Conservation (phyloP, 2,113 vertebrate genomes). For the Gavia stellata region DNA sequence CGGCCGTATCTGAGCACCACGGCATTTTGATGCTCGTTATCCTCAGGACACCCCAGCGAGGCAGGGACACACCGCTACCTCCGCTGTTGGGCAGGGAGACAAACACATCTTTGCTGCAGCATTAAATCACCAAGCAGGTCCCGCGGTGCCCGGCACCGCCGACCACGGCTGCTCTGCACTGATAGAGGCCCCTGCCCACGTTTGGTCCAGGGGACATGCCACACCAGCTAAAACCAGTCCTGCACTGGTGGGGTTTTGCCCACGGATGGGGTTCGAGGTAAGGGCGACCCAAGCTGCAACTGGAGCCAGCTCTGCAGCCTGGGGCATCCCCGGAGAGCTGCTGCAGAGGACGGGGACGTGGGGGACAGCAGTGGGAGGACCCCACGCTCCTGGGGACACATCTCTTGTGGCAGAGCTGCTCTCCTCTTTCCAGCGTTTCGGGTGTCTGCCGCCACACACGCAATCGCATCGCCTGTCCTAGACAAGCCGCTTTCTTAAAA, state of each 20-base stretch:
- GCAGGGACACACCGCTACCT: neutral
- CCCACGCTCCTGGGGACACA: rapidly evolving
- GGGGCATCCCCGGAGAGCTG: neutral
- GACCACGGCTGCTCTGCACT: rapidly evolving
- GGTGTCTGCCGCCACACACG: neutral
- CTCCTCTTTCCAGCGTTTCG: neutral
- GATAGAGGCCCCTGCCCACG: rapidly evolving
- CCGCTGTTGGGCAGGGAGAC: neutral
- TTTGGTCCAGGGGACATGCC: neutral
- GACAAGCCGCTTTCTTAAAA: neutral
- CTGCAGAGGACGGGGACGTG: neutral
- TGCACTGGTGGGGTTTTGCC: neutral
- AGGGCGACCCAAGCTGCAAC: neutral
- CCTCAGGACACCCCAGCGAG: neutral
- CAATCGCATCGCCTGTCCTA: no score
- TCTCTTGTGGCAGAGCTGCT: neutral
- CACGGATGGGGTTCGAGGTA: no score
- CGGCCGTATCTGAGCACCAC: neutral
- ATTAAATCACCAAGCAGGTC: neutral
- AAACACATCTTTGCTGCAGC: neutral
- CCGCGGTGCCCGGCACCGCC: neutral
- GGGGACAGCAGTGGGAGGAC: neutral
- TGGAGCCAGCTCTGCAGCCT: neutral
- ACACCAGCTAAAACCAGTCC: neutral
- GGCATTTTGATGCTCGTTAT: neutral